A percentile compares a stretch with the other conserved stretches of the same genome.
These are phyloP conservation scores for Pogonomyrmex californicus DNA, from an alignment of 1,140 invertebrate species.

Conservation along the genomic window DNA sequence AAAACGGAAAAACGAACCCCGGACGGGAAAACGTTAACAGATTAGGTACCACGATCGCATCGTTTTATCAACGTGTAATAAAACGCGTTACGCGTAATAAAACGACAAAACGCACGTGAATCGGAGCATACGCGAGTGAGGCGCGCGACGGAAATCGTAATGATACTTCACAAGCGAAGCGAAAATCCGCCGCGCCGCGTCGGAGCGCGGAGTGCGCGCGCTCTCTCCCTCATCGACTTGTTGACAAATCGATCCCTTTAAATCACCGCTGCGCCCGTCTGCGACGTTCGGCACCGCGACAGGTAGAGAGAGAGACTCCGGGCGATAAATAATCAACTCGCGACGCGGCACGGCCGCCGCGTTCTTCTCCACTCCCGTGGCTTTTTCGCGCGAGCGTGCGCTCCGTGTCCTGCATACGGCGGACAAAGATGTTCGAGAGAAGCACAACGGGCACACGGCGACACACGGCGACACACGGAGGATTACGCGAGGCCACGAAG, in stretches of 20 bases:
- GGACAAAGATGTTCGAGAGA: conserved; percentile 38
- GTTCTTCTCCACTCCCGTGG: not conserved
- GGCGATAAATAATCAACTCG: conserved; percentile 46
- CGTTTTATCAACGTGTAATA: conserved; percentile 35
- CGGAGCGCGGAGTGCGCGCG: conserved; percentile 59
- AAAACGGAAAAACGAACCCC: not conserved
- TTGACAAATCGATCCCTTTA: conserved; percentile 79
- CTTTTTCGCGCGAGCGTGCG: conserved; percentile 1
- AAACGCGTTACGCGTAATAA: conserved; percentile 22
- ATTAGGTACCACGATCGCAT: not conserved
- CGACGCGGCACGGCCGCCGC: not conserved
- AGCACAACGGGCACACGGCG: not conserved
- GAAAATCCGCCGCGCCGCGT: conserved; percentile 29
- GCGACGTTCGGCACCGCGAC: conserved; percentile 28
- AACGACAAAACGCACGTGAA: conserved; percentile 7
- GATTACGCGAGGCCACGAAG: not conserved
- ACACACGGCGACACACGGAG: not conserved
- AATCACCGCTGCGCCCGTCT: conserved; percentile 63
- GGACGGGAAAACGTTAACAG: not conserved
- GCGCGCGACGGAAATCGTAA: conserved; percentile 20
- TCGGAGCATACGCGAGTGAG: conserved; percentile 17
- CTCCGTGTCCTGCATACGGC: not conserved
- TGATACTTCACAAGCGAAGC: conserved; percentile 19
- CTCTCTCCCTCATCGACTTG: conserved; percentile 75
- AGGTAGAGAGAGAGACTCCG: conserved; percentile 4